Percentiles rank a stretch among this genome's conserved stretches.
phyloP scores from a whole-genome alignment of 2,113 vertebrate species.

The Microcebus lehilahytsara region DNA sequence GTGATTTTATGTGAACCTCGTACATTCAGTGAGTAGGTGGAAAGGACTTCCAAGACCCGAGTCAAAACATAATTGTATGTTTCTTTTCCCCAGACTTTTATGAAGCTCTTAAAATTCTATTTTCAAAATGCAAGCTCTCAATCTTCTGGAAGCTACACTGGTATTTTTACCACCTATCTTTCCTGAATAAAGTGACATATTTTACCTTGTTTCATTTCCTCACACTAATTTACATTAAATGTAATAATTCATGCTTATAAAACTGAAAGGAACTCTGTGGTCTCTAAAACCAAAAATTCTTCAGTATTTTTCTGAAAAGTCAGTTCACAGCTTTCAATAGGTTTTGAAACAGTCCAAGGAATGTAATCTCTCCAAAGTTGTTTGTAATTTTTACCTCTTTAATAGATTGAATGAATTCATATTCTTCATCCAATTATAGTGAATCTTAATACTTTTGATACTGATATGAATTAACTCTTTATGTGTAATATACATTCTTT shows the following conservation, averaged over 20 bases:
- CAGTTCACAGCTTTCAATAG: not conserved
- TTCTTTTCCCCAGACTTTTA: not conserved
- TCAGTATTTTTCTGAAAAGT: not conserved
- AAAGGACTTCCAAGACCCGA: not conserved
- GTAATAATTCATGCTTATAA: not conserved
- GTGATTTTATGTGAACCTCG: not conserved
- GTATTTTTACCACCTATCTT: conserved; percentile 6
- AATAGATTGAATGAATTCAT: not conserved
- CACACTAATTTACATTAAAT: not conserved
- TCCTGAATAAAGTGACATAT: not conserved
- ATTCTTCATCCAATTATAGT: not conserved
- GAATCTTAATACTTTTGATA: not conserved
- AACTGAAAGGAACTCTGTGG: not conserved
- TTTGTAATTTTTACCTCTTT: not conserved
- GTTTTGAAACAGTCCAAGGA: not conserved
- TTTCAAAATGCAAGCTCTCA: conserved; percentile 1
- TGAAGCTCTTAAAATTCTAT: conserved; percentile 15
- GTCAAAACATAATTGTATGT: not conserved
- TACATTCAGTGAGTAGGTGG: not conserved
- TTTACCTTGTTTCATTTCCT: conserved; percentile 5
- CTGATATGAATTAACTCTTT: not conserved
- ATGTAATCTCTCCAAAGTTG: not conserved
- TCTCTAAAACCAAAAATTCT: not conserved
- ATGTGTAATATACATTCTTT: not conserved
- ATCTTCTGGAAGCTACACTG: not conserved